Evolutionary conservation across 2,113 vertebrate species (phyloP), one percentile per base, ranked within the genome.

Genomic region (Choloepus hoffmanni): DNA sequence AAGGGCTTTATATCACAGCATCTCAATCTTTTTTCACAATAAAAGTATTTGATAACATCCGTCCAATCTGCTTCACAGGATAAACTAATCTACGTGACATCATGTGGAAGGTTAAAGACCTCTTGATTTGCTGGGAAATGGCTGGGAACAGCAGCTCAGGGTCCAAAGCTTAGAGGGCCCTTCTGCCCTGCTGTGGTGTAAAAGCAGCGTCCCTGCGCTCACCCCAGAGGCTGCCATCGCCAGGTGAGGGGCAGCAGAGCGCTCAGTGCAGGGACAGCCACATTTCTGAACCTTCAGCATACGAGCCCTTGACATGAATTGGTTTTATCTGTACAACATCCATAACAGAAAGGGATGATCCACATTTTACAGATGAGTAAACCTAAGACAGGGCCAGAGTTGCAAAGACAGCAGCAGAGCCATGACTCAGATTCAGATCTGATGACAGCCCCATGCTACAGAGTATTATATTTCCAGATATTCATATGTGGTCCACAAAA

Each of bases 161-260:
- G 43, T 55, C 26, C 60, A 21, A 0, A 4, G 82, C 62, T 45
- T 6, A 2, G 40, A 23, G 58, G 21, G 18, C 70, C 82, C 12
- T 8, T 16, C 55, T 19, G 12, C 33, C 36, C 7, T 0, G 36
- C 19, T 43, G 63, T 21, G 12, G 10, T 12, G 33, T 4, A 40
- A 74, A 68, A 15, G 26, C 7, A 0, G 48, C 0, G 16, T 45
- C 16, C 4, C 0, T 4, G 24, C 0, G 0, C 68, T 62, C 76
- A 85, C 21, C 12, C 8, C 24, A 23, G 55, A 50, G 10, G 24
- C 9, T 53, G 50, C 50, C 8, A 14, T 53, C 9, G 13, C 50
- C 50, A 60, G 5, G 19, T 60, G 18, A 65, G 72, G 92, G 92
- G 33, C 55, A 28, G 0, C 3, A 26, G 67, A 73, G 28, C 6